Evolutionary conservation across 1,140 invertebrate genomes (phyloP).

Genomic region (Micrasema minimum): DNA sequence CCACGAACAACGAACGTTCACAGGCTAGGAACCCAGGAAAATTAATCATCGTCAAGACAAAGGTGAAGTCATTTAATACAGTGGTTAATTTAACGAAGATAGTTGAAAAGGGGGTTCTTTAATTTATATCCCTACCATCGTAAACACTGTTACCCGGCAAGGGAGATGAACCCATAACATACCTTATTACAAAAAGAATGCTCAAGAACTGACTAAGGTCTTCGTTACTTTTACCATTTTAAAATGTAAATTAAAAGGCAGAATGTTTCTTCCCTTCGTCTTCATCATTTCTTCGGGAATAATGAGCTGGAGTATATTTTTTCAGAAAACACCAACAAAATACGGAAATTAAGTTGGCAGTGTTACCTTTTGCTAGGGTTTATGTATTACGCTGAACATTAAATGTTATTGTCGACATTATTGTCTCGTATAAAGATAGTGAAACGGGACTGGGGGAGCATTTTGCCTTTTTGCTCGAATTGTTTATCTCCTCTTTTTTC

Average conservation of each 20-base stretch:
- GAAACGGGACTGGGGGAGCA: too few relatives aligned
- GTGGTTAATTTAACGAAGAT: conserved; percentile 46
- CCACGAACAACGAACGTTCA: conserved; percentile 5
- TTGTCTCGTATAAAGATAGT: too few relatives aligned
- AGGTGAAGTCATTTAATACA: conserved; percentile 42
- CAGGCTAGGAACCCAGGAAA: not conserved
- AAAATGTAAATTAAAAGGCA: conserved; percentile 49
- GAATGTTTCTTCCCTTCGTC: conserved; percentile 32
- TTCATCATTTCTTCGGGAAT: conserved; percentile 32
- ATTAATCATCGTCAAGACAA: conserved; percentile 42
- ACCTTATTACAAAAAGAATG: conserved; percentile 45
- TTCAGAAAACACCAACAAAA: conserved; percentile 36
- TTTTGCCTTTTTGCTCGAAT: too few relatives aligned
- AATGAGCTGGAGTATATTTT: conserved; percentile 43
- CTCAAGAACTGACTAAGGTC: conserved; percentile 40
- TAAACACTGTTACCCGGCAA: conserved; percentile 29
- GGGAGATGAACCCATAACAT: conserved; percentile 31
- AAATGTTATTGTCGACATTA: too few relatives aligned
- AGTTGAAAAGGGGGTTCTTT: not conserved
- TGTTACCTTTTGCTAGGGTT: not conserved
- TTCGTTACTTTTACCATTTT: conserved; percentile 46
- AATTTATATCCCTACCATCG: conserved; percentile 39
- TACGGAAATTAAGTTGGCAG: conserved; percentile 38
- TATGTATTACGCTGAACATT: not conserved
- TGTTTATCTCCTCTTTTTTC: too few relatives aligned